These are phyloP conservation scores for Tapirus indicus DNA, from an alignment of 2,797 vertebrate species.

Conservation along the genomic window DNA sequence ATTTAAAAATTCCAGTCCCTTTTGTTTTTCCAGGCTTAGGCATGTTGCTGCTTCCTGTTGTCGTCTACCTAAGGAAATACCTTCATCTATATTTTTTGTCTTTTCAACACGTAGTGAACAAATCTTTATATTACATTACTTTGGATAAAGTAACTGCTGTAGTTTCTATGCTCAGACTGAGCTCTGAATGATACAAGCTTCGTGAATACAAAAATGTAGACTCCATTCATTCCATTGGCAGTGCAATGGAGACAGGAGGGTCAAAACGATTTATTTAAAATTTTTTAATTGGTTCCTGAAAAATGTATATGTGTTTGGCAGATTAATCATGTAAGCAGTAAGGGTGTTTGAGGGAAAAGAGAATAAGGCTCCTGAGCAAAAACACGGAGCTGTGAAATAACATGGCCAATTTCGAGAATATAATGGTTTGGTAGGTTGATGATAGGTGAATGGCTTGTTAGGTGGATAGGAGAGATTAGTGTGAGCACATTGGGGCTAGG, in stretches of 20 bases:
- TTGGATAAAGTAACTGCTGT: background rate
- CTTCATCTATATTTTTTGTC: background rate
- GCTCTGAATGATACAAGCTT: background rate
- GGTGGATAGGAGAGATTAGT: background rate
- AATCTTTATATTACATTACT: background rate
- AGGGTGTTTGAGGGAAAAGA: background rate
- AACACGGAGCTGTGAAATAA: background rate
- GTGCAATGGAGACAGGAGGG: background rate
- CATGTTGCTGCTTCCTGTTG: background rate
- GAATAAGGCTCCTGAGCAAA: background rate
- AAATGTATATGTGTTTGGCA: background rate
- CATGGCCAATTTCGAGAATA: background rate
- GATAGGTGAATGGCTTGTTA: background rate
- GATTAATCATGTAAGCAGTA: background rate
- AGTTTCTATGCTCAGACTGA: background rate
- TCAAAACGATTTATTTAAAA: background rate
- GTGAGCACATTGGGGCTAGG: rapidly evolving
- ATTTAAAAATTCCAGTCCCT: background rate
- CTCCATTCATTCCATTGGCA: background rate
- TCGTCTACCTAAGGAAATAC: background rate
- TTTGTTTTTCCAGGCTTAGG: background rate
- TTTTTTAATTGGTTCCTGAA: background rate
- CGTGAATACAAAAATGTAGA: background rate
- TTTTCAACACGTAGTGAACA: background rate
- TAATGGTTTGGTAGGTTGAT: background rate